Conservation (phyloP, 2,113 vertebrate genomes). For the Porphyrio hochstetteri region DNA sequence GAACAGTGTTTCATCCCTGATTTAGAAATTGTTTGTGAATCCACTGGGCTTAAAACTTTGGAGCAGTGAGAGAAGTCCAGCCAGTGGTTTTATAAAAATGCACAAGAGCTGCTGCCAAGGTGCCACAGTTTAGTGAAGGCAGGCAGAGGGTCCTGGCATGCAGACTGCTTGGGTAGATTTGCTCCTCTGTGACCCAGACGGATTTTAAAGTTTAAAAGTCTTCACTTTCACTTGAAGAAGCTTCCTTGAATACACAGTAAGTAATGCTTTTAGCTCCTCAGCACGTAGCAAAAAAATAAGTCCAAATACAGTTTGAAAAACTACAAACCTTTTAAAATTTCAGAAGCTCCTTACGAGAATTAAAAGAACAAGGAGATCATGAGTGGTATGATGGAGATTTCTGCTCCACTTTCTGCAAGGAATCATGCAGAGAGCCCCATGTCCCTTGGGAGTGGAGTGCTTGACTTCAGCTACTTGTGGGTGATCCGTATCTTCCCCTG, state of each 20-base stretch:
- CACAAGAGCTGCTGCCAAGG: neutral
- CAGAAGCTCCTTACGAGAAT: neutral
- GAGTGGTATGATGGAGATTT: neutral
- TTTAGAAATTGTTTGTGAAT: neutral
- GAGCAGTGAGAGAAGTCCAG: neutral
- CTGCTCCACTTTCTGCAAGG: neutral
- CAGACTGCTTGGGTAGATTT: neutral
- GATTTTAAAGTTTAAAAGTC: slow-evolving; percentile 60
- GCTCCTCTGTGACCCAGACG: neutral
- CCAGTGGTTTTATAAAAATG: neutral
- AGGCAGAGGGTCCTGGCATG: neutral
- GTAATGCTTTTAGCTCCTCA: slow-evolving; percentile 45
- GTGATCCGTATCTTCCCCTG: neutral
- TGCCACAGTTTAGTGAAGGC: neutral
- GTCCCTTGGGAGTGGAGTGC: neutral
- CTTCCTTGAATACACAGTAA: neutral
- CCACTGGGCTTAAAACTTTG: neutral
- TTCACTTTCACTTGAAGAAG: slow-evolving; percentile 43
- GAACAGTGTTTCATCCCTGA: neutral
- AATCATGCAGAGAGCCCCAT: neutral
- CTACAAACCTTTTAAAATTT: slow-evolving; percentile 38
- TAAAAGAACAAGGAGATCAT: neutral
- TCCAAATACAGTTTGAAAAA: slow-evolving; percentile 23
- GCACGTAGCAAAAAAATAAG: neutral
- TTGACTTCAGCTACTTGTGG: neutral